Base-by-base conservation (phyloP, 2,797 vertebrate genomes). In the Aldrovandia affinis region DNA sequence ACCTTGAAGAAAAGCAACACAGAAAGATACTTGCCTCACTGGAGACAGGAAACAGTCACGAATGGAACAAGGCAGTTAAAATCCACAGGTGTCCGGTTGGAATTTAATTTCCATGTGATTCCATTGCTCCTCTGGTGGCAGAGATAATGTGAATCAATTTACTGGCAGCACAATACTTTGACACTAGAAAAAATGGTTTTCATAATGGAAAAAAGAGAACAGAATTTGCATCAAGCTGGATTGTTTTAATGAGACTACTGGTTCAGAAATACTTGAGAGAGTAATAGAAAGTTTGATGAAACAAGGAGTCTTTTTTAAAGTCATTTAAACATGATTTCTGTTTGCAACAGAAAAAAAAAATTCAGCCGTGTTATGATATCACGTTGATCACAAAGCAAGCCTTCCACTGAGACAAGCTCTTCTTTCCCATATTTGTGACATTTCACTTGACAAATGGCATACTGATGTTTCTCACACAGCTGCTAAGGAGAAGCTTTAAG, bases 201-300 rank as follows among this genome's bases (percentile, higher is more conserved):
- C 81, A 82, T 78, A 12, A 61, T 83, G n/a, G 30, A 86, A 77
- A 90, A 88, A 87, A 83, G 83, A 6, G 47, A 3, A 70, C 63
- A 0, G 50, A 84, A 92, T 94, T 93, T 94, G 92, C 93, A 93
- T 95, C 89, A 92, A 86, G 87, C 89, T 86, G 86, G 91, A 92
- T 92, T 93, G 93, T 93, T 92, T 92, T 92, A 92, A 92, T 92
- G 91, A 90, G 91, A 91, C 82, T 83, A 85, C 91, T 90, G 89
- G 88, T 90, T 93, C 90, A 85, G 92, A 91, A 94, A 93, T 92
- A 91, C 70, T 92, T 90, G 89, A 89, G 92, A 92, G 91, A 91
- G 92, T 91, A 91, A 89, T 91, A 87, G 86, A 88, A 90, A 81
- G 88, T 88, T 89, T 80, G 88, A 90, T 89, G 90, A 93, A 81